These are phyloP conservation scores for Pangasius djambal DNA, from an alignment of 2,797 vertebrate species.

Conservation along the genomic window DNA sequence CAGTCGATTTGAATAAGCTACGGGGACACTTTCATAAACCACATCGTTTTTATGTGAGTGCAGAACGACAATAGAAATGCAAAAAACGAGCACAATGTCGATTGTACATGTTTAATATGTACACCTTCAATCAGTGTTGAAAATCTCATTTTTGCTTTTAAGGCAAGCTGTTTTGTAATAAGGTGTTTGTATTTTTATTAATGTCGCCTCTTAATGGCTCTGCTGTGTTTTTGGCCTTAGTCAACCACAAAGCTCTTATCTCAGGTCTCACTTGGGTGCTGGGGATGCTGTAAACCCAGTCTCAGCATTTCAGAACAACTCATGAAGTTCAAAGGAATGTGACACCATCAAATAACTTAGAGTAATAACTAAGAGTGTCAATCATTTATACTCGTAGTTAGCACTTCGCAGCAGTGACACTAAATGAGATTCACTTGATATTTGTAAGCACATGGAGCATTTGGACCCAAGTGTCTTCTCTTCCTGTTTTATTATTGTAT, in stretches of 20 bases:
- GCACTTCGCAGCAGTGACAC: background rate
- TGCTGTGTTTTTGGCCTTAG: constrained; percentile 62
- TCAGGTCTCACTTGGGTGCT: constrained; percentile 38
- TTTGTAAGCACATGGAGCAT: constrained; percentile 1
- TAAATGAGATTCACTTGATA: background rate
- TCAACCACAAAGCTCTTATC: constrained; percentile 59
- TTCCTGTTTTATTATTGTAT: constrained; percentile 34
- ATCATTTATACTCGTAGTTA: background rate
- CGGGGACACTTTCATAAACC: constrained; percentile 10
- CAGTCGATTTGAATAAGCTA: constrained; percentile 46
- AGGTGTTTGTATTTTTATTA: constrained; percentile 50
- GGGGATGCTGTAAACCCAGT: background rate
- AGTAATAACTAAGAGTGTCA: background rate
- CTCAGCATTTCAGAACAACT: constrained; percentile 6
- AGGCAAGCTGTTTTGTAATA: constrained; percentile 53
- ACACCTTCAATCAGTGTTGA: constrained; percentile 66
- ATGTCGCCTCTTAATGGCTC: constrained; percentile 30
- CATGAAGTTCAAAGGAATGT: background rate
- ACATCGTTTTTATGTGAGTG: constrained; percentile 11
- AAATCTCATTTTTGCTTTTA: constrained; percentile 51
- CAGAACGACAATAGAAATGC: constrained; percentile 36
- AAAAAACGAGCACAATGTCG: constrained; percentile 51
- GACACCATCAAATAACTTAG: background rate
- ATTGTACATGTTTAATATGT: constrained; percentile 54
- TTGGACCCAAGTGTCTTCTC: constrained; percentile 40